Evolutionary conservation across 1,140 invertebrate species (phyloP), one percentile per base, ranked within the genome.

Genomic region (Drosophila burlai): DNA sequence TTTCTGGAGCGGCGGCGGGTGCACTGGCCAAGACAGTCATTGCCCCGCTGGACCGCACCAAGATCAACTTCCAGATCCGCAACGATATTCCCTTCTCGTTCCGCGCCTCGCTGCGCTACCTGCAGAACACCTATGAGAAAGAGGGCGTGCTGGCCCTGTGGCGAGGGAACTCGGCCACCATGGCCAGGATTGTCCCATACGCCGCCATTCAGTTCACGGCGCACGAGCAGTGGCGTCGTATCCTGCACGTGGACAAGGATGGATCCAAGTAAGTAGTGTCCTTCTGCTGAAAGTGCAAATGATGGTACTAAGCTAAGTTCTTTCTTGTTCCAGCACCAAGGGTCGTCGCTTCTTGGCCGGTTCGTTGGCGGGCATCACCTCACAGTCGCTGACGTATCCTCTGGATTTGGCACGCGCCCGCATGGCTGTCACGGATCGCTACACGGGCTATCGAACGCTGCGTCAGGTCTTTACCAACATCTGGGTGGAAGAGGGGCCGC

Each of bases 101-200:
- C 62, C 94, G 94, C 69, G 96, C 96, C 29, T 98, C 97, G 0
- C 83, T 97, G 2, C 91, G 94, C 50, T 99, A 99, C 94, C 89
- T 99, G n/a, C 76, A 94, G 36, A 92, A 95, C 38, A 96, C 96
- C 24, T 96, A 96, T 65, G 93, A 93, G 76, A 94, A 94, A 21
- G 97, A 98, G 87, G 97, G 99, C 4, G 93, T 98, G 24, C 75
- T 96, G 9, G 96, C 96, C 66, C 93, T 99, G 68, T 99, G 98
- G 98, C 94, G 99, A 46, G 99, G 99, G 13, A 99, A 99, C 94
- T 98, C 97, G 73, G 99, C 99, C 2, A 99, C 98, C 0, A 98
- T 99, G 98, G 97, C 97, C 1, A 94, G 99, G 50, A 99, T 99
- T 75, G 94, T 99, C 43, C 99, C 99, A 3, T 99, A 99, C 93